Evolutionary conservation across 53 echinoderm and acorn worm genomes (phyloP).

Genomic region (Apostichopus leukothele): DNA sequence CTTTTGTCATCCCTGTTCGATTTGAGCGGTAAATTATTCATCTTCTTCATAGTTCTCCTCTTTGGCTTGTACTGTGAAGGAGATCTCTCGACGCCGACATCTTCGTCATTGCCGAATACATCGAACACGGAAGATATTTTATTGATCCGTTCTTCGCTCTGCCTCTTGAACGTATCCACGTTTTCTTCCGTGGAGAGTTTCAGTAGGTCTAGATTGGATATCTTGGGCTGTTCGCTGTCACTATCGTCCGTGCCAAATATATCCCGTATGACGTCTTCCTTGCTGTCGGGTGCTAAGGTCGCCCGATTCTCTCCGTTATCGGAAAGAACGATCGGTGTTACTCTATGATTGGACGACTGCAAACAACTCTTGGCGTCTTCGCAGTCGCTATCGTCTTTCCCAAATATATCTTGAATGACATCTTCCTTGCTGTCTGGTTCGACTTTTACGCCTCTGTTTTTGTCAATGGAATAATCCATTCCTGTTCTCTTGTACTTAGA

Average conservation of each 20-base stretch:
- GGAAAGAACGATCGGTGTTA: not conserved
- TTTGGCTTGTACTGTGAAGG: not conserved
- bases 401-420: constrained; percentile 18
- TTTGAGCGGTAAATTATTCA: not conserved
- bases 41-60: not conserved
- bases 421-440: not conserved
- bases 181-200: not conserved
- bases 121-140: not conserved
- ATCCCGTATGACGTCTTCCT: not conserved
- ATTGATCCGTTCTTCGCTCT: not conserved
- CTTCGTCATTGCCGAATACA: not conserved
- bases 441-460: not conserved
- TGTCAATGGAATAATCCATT: too few species aligned
- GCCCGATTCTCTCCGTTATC: not conserved
- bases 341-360: not conserved
- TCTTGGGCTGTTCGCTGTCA: not conserved
- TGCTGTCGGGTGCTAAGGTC: not conserved
- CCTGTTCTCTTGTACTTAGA: too few species aligned
- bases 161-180: not conserved
- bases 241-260: not conserved
- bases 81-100: not conserved
- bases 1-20: not conserved
- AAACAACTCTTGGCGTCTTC: not conserved
- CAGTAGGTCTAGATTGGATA: not conserved
- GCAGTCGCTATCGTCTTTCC: constrained; percentile 3